Base-by-base conservation (phyloP, 2,888 invertebrate species). In the Mimumesa dahlbomi region DNA sequence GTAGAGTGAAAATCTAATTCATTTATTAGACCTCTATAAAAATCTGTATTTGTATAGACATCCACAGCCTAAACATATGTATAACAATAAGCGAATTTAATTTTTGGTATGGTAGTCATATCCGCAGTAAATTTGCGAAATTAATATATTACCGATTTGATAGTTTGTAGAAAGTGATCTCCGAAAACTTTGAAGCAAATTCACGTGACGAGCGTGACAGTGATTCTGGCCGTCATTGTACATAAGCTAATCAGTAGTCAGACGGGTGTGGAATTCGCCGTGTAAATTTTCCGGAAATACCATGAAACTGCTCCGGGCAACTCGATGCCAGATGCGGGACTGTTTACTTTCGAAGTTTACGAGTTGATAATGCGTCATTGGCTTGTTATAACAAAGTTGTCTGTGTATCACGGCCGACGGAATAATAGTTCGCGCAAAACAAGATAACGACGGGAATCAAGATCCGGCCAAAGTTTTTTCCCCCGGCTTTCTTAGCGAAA, bases 281-380 rank as follows among this genome's bases (percentile, higher is more conserved):
- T 48, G 56, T 67, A 61, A 61, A 46, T 61, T 54, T 53, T 45
- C 36, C 38, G 19, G 54, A 18, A 56, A 22, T 31, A 16, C 29
- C 57, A 54, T 67, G 52, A 62, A 58, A 65, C 29, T 22, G 56
- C 68, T 53, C 45, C 2, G 21, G 68, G 63, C 54, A 7, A 50
- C 14, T 21, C 40, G 21, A 42, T 49, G 25, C 54, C 40, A 62
- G 49, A 69, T 42, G 29, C 50, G 54, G 25, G 11, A 6, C 31
- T 49, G 66, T 63, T 70, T 64, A 71, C 64, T 19, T 29, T 64
- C 43, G 34, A 63, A 75, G 56, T 64, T 75, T 62, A 62, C 48
- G 50, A 48, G 56, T 54, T 59, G 62, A 66, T 68, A 72, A 76
- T 68, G 56, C 65, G 45, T 63, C 65, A 72, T 72, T 72, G 67